A percentile compares a stretch with the other conserved stretches of the same genome.
phyloP scores from a whole-genome alignment of 2,797 vertebrate species.

The Somateria mollissima region DNA sequence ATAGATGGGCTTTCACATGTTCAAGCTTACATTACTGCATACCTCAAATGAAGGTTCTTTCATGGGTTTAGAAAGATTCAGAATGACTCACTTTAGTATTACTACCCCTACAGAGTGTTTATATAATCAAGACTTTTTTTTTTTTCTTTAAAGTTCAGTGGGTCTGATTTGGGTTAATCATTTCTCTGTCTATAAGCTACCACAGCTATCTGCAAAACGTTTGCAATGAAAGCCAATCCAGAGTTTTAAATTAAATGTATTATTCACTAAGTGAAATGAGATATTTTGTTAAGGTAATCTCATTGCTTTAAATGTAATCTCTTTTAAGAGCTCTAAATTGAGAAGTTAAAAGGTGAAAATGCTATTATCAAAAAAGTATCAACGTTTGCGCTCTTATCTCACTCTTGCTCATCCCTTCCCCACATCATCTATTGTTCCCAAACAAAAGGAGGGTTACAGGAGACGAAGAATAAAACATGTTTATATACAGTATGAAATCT shows the following conservation, averaged over 20 bases:
- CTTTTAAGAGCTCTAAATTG: background rate
- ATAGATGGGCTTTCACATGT: background rate
- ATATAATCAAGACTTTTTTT: background rate
- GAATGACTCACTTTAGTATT: background rate
- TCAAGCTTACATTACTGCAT: background rate
- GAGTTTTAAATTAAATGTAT: background rate
- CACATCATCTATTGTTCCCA: background rate
- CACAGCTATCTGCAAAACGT: background rate
- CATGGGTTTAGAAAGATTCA: background rate
- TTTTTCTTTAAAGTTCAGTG: background rate
- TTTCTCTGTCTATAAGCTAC: background rate
- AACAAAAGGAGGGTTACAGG: background rate
- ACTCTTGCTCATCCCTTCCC: background rate
- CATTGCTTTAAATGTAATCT: background rate
- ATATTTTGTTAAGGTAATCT: background rate
- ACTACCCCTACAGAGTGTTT: background rate
- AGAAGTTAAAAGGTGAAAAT: background rate
- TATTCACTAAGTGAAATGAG: background rate
- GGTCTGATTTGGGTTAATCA: background rate
- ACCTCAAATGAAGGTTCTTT: background rate
- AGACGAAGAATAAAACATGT: background rate
- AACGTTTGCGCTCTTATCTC: background rate
- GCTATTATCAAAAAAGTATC: background rate
- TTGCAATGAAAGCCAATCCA: accelerated
- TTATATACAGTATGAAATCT: background rate